A percentile compares a stretch with the other conserved stretches of the same genome.
These are phyloP conservation scores for Cyrtorhinus lividipennis DNA, from an alignment of 1,140 invertebrate species.

Conservation along the genomic window DNA sequence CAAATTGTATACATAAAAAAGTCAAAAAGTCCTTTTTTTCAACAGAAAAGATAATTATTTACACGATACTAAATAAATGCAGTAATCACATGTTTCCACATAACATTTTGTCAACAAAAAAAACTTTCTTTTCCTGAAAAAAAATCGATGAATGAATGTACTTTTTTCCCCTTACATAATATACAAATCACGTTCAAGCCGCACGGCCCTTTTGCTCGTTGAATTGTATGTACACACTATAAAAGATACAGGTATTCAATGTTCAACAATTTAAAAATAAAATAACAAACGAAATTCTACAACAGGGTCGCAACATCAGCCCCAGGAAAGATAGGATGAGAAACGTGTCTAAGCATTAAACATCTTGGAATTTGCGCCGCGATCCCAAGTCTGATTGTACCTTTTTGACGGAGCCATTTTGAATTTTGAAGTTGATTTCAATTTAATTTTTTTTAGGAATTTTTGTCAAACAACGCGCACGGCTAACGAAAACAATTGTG, in stretches of 20 bases:
- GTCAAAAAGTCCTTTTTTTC: conserved; percentile 7
- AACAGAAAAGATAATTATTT: conserved; percentile 17
- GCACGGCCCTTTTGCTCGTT: background rate
- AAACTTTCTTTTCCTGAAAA: background rate
- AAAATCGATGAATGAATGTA: background rate
- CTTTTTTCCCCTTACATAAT: background rate
- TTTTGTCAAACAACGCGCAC: too few species aligned
- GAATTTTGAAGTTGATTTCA: too few species aligned
- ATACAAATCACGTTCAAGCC: background rate
- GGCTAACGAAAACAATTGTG: too few species aligned
- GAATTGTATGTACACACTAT: background rate
- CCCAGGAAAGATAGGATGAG: background rate
- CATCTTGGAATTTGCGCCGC: too few species aligned
- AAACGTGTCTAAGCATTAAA: too few species aligned
- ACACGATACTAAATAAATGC: conserved; percentile 15
- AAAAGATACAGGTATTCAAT: background rate
- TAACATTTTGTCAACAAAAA: conserved; percentile 9
- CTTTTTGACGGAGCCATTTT: too few species aligned
- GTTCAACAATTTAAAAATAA: background rate
- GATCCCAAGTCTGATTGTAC: too few species aligned
- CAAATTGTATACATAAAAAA: conserved; percentile 7
- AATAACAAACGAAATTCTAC: background rate
- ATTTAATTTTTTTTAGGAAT: too few species aligned
- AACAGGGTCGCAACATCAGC: background rate
- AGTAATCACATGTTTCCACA: conserved; percentile 15